A percentile compares a stretch with the other conserved stretches of the same genome.
Conservation (phyloP, 2,113 vertebrate genomes). For the Ptilonorhynchus violaceus region DNA sequence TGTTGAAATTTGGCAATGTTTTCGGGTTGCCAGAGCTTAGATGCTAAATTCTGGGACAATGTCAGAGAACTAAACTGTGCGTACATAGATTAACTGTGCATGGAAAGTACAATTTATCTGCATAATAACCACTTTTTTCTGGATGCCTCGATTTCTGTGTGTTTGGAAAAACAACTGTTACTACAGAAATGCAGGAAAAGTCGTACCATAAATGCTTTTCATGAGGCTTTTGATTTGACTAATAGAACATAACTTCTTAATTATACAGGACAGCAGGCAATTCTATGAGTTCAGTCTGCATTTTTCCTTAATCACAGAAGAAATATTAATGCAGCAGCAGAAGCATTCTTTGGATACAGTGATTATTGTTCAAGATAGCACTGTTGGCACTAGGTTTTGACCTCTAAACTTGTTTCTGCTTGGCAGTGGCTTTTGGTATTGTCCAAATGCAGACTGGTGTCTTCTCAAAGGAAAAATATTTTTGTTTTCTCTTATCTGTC, state of each 20-base stretch:
- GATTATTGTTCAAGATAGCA: neutral
- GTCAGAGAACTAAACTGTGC: neutral
- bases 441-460: constrained; percentile 9
- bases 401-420: constrained; percentile 37
- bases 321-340: constrained; percentile 19
- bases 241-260: neutral
- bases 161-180: neutral
- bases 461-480: constrained; percentile 43
- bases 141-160: neutral
- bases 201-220: neutral
- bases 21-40: constrained; percentile 36
- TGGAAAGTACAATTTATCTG: neutral
- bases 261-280: neutral
- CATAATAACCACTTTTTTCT: neutral
- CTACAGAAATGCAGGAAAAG: neutral
- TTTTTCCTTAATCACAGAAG: constrained; percentile 11
- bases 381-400: neutral
- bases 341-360: neutral
- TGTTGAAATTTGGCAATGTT: constrained; percentile 1
- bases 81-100: neutral
- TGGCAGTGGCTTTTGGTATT: neutral
- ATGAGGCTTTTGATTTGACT: neutral
- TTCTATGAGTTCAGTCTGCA: neutral
- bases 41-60: constrained; percentile 1
- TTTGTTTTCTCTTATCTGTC: constrained; percentile 28